Evolutionary conservation across 1,140 invertebrate genomes (phyloP).

Genomic region (Holotrichia oblita): DNA sequence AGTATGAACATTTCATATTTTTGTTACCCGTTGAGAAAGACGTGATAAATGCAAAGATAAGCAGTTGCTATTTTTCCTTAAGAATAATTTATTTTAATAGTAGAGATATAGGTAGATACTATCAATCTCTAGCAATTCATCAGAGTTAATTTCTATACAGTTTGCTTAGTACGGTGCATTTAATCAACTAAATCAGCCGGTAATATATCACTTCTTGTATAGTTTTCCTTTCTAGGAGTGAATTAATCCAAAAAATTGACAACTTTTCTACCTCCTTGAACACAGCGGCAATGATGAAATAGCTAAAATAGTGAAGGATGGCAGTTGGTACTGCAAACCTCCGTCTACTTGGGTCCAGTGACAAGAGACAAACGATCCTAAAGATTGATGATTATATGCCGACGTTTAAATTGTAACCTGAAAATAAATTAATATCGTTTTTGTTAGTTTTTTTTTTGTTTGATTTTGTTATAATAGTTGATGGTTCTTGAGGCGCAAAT

Average conservation of each 20-base stretch:
- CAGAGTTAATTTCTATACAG: not conserved
- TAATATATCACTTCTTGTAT: conserved; percentile 27
- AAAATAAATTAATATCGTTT: conserved; percentile 52
- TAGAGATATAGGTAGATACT: too few relatives aligned
- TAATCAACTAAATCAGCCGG: not conserved
- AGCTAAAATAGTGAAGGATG: not conserved
- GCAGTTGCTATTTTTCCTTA: too few relatives aligned
- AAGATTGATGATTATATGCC: conserved; percentile 53
- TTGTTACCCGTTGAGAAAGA: too few relatives aligned
- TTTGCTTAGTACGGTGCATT: not conserved
- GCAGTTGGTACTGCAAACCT: not conserved
- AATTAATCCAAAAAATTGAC: conserved; percentile 40
- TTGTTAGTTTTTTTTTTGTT: not conserved
- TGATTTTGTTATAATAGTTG: too few relatives aligned
- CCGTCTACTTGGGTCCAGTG: conserved; percentile 43
- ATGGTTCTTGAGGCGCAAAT: too few relatives aligned
- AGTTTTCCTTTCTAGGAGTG: not conserved
- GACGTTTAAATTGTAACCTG: too few relatives aligned
- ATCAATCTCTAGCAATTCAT: too few relatives aligned
- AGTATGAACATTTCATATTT: too few relatives aligned
- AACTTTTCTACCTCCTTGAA: conserved; percentile 32
- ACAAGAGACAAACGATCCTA: conserved; percentile 52
- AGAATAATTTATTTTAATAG: too few relatives aligned
- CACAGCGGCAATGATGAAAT: not conserved
- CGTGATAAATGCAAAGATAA: too few relatives aligned